A percentile compares a stretch with the other conserved stretches of the same genome.
These are phyloP conservation scores for Pempheris klunzingeri DNA, from an alignment of 2,797 vertebrate genomes.

Conservation along the genomic window DNA sequence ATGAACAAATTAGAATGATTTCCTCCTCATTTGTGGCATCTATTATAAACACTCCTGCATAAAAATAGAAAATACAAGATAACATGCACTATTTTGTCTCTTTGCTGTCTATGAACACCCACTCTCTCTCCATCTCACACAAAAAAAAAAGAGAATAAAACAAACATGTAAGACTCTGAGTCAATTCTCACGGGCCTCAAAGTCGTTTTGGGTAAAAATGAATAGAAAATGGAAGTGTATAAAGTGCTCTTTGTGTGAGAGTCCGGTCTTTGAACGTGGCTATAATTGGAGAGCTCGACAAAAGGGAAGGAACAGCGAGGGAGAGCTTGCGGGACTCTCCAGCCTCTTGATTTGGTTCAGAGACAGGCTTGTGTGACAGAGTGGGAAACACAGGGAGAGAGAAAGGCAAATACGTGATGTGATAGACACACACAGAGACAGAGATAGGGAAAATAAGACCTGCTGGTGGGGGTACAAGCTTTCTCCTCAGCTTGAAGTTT, in stretches of 20 bases:
- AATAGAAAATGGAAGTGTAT: conserved; percentile 48
- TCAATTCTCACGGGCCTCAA: conserved; percentile 50
- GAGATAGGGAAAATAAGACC: conserved; percentile 26
- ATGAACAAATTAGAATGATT: not conserved
- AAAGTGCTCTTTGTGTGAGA: conserved; percentile 49
- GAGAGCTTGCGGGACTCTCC: conserved; percentile 55
- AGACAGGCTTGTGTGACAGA: conserved; percentile 55
- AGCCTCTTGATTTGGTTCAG: conserved; percentile 59
- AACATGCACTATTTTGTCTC: conserved; percentile 4
- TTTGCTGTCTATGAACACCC: conserved; percentile 25
- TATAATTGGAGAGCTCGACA: conserved; percentile 73
- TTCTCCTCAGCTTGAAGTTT: conserved; percentile 40
- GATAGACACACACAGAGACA: conserved; percentile 44
- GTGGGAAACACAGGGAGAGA: conserved; percentile 31
- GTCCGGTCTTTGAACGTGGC: conserved; percentile 63
- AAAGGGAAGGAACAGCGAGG: conserved; percentile 32
- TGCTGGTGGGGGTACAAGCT: conserved; percentile 30
- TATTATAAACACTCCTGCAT: not conserved
- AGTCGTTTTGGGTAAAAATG: conserved; percentile 54
- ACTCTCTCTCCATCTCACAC: conserved; percentile 8
- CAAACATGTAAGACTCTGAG: conserved; percentile 43
- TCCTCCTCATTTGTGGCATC: conserved; percentile 15
- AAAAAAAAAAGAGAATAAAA: conserved; percentile 27
- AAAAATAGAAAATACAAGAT: not conserved
- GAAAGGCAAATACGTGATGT: conserved; percentile 23